Percentiles rank a stretch among this genome's conserved stretches.
Conservation (phyloP, 2,797 vertebrate genomes). For the Manis pentadactyla region DNA sequence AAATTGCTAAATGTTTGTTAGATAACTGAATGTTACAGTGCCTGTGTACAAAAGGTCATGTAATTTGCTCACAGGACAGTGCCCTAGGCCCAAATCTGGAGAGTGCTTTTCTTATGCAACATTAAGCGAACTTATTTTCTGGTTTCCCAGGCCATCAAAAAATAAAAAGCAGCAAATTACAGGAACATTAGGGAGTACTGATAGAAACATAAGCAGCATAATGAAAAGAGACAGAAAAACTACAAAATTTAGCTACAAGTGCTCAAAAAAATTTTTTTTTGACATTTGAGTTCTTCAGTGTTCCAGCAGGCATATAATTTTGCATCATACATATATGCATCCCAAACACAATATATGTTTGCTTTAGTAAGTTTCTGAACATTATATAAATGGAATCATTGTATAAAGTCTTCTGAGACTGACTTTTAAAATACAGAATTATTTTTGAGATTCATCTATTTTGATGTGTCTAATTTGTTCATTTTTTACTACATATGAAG, state of each 20-base stretch:
- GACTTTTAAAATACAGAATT: constrained; percentile 9
- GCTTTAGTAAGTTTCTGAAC: constrained; percentile 23
- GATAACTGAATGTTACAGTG: constrained; percentile 58
- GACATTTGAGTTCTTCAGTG: constrained; percentile 17
- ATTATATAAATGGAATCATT: constrained; percentile 13
- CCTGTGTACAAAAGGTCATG: constrained; percentile 44
- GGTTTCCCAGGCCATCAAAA: constrained; percentile 65
- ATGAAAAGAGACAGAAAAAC: neutral
- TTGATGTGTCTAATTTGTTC: neutral
- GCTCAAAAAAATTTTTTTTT: neutral
- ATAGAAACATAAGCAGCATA: constrained; percentile 14
- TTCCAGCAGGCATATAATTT: neutral
- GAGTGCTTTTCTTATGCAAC: constrained; percentile 37
- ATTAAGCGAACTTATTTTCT: constrained; percentile 58
- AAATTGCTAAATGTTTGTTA: constrained; percentile 51
- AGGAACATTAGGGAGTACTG: neutral
- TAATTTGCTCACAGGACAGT: constrained; percentile 17
- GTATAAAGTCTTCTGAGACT: neutral
- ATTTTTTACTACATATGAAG: neutral
- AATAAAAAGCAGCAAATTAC: constrained; percentile 62
- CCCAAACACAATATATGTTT: neutral
- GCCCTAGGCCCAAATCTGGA: constrained; percentile 41
- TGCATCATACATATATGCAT: neutral
- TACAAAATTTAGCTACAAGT: constrained; percentile 25
- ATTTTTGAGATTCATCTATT: constrained; percentile 9